Evolutionary conservation across 2,797 vertebrate species (phyloP), one percentile per base, ranked within the genome.

Genomic region (Synaphobranchus kaupii): DNA sequence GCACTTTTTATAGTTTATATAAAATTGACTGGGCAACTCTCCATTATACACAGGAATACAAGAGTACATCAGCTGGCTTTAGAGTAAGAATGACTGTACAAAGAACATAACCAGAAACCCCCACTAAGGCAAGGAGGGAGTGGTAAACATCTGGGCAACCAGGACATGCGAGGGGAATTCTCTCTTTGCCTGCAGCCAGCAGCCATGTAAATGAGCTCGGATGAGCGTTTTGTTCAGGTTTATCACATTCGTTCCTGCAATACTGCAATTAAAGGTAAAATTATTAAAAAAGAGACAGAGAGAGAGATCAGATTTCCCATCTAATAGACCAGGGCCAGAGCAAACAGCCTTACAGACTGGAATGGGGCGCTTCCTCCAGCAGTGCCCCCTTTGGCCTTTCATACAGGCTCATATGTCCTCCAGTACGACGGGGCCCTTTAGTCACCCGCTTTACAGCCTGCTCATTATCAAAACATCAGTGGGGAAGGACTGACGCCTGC

Each of bases 1-100:
- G 78, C 86, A 87, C 86, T 82, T 87, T 48, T 50, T 56, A 84
- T 78, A 83, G 86, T 31, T 87, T 86, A 78, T 81, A 82, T 87
- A 88, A 87, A 87, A 63, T 34, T 9, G 54, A 85, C 54, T 85
- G 86, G n/a, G 73, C 34, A 56, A 68, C 12, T 39, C 39, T 54
- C 17, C 56, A 22, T 17, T 56, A 83, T 34, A 83, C n/a, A 34
- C 50, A 83, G 52, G 56, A 56, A 81, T n/a, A 81, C 20, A 8
- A 54, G 50, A 31, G 52, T 28, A 34, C 47, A 28, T 28, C 3
- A 0, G 73, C 25, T 82, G 20, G 39, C 10, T 4, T 10, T 48
- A 8, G 48, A 10, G 80, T 8, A 52, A 82, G 22, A 82, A 52
- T 44, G 44, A 82, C 82, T 54, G n/a, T 56, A 83, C 22, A 83